phyloP scores from a whole-genome alignment of 2,113 vertebrate species.

The Rissa tridactyla region DNA sequence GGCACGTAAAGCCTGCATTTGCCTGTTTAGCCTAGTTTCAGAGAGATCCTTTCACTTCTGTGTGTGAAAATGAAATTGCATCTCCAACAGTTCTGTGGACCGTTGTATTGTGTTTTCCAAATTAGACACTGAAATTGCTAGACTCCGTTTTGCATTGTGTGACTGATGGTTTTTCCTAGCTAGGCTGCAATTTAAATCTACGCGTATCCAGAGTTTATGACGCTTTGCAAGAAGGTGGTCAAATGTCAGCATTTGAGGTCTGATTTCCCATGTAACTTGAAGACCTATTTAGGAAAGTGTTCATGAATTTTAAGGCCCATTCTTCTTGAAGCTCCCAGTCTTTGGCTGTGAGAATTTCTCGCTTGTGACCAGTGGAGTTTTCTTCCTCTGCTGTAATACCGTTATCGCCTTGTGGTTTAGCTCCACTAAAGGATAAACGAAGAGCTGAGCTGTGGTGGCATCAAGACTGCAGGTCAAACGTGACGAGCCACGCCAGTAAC shows the following conservation, averaged over 20 bases:
- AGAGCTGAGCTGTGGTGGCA: background rate
- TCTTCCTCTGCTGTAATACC: background rate
- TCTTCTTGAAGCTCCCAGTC: background rate
- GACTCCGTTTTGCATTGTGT: rapidly evolving
- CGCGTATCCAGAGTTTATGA: rapidly evolving
- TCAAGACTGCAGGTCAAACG: rapidly evolving
- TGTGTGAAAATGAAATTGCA: background rate
- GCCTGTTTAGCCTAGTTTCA: background rate
- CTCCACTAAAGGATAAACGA: background rate
- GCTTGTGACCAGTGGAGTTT: background rate
- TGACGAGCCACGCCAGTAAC: background rate
- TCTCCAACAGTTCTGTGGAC: background rate
- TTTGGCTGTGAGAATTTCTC: background rate
- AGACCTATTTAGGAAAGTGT: background rate
- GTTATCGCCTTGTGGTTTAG: background rate
- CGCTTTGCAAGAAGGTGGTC: background rate
- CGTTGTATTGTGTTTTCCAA: background rate
- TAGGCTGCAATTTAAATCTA: background rate
- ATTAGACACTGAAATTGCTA: background rate
- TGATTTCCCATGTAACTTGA: background rate
- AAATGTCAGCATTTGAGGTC: background rate
- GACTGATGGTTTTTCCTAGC: background rate
- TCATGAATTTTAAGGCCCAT: background rate
- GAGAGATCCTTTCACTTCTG: background rate
- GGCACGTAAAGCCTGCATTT: background rate